These are phyloP conservation scores for Remorina albescens DNA, from an alignment of 2,797 vertebrate species.

Conservation along the genomic window DNA sequence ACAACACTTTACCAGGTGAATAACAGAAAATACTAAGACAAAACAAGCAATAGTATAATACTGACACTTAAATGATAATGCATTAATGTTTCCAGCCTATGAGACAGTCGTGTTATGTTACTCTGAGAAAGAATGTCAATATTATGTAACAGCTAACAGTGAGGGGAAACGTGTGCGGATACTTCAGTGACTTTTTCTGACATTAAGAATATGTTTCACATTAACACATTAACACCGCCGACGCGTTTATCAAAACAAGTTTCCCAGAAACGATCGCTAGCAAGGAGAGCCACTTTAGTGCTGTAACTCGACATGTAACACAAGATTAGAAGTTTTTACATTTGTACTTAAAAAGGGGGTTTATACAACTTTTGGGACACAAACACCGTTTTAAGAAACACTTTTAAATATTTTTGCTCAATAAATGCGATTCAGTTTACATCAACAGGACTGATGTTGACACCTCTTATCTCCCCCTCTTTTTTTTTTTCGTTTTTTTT, in stretches of 20 bases:
- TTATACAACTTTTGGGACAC: neutral
- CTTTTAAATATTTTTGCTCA: neutral
- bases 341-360: neutral
- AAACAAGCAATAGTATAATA: neutral
- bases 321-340: constrained; percentile 9
- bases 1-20: neutral
- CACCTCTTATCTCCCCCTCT: constrained; percentile 55
- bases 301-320: neutral
- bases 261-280: constrained; percentile 6
- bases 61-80: neutral
- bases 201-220: neutral
- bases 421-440: constrained; percentile 49
- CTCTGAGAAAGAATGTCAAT: constrained; percentile 40
- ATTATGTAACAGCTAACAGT: constrained; percentile 59
- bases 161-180: constrained; percentile 8
- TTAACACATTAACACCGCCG: neutral
- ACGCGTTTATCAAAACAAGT: constrained; percentile 15
- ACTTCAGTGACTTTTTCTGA: constrained; percentile 6
- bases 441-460: constrained; percentile 77
- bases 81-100: neutral
- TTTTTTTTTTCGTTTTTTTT: constrained; percentile 16
- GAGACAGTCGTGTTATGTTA: constrained; percentile 5
- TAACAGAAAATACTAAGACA: neutral
- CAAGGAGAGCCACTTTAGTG: constrained; percentile 4
- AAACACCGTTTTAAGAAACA: neutral